Evolutionary conservation across 1,140 invertebrate species (phyloP).

Genomic region (Monochamus saltuarius): DNA sequence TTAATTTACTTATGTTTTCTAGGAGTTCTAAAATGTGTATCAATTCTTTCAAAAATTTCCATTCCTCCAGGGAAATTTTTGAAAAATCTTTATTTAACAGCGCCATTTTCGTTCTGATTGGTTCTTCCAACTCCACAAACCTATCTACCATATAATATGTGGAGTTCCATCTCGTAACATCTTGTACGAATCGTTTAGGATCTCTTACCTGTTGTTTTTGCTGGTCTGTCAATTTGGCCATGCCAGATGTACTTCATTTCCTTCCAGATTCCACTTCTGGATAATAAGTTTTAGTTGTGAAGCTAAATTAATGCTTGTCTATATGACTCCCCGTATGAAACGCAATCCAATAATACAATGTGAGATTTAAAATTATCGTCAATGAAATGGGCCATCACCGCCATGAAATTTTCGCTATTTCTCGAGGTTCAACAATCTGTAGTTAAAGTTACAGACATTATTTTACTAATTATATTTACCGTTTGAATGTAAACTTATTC

Average conservation of each 20-base stretch:
- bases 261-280: too few species aligned
- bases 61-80: slow-evolving; percentile 17
- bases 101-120: slow-evolving; percentile 16
- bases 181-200: slow-evolving; percentile 20
- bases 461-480: too few species aligned
- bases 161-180: slow-evolving; percentile 23
- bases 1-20: slow-evolving; percentile 18
- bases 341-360: too few species aligned
- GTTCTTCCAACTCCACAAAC: slow-evolving; percentile 31
- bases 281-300: too few species aligned
- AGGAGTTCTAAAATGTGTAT: slow-evolving; percentile 19
- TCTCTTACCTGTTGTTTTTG: slow-evolving; percentile 15
- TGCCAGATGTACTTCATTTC: slow-evolving; percentile 18
- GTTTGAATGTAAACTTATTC: too few species aligned
- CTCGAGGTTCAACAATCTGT: background rate
- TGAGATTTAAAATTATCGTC: slow-evolving; percentile 2
- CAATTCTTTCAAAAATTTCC: slow-evolving; percentile 22
- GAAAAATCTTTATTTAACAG: slow-evolving; percentile 10
- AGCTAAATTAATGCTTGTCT: too few species aligned
- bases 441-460: too few species aligned
- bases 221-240: slow-evolving; percentile 16
- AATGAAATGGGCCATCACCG: slow-evolving; percentile 1
- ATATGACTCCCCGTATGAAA: too few species aligned
- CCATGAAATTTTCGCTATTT: background rate
- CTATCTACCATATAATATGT: slow-evolving; percentile 28